Base-by-base conservation (phyloP, 2,797 vertebrate species). In the Enteromius viviparus region DNA sequence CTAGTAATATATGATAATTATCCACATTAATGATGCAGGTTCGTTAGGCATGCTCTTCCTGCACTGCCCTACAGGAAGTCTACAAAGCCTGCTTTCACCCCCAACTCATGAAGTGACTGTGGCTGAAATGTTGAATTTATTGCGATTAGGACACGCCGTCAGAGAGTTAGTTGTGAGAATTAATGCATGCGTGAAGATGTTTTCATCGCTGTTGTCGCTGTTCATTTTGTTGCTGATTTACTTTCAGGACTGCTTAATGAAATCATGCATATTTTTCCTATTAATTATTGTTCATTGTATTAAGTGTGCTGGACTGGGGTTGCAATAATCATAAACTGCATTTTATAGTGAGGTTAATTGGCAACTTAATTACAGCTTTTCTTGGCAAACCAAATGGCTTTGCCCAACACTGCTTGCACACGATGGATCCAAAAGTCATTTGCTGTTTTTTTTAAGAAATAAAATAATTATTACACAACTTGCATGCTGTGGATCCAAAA, bases 1-100 rank as follows among this genome's bases (percentile, higher is more conserved):
- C 49, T 32, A 75, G 10, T 70, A 75, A 72, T 82, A 51, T 66
- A 80, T 80, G 85, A 71, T 82, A 85, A 78, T 87, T 80, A 83
- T 51, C 82, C 62, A 2, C n/a, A 32, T 65, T 84, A 86, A 87
- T 10, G 23, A 89, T 78, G 45, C 75, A 65, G 47, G 60, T 78
- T 85, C 51, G 79, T 83, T 83, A 58, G 71, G 53, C 23, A 65
- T 37, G 70, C 60, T 68, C 45, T 71, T 49, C 60, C 49, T 69
- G 72, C 11, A 26, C 81, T 83, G 72, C 72, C 81, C 81, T 79
- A 78, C 69, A 82, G 76, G 76, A 68, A 81, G 75, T 81, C 66
- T 80, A 82, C 40, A 53, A 53, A 84, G n/a, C 58, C 42, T 32
- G 32, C 15, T 10, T 58, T 84, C 69, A 84, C 82, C 58, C 32